Evolutionary conservation across 2,888 invertebrate species (phyloP).

Genomic region (Anthoptus insignis): DNA sequence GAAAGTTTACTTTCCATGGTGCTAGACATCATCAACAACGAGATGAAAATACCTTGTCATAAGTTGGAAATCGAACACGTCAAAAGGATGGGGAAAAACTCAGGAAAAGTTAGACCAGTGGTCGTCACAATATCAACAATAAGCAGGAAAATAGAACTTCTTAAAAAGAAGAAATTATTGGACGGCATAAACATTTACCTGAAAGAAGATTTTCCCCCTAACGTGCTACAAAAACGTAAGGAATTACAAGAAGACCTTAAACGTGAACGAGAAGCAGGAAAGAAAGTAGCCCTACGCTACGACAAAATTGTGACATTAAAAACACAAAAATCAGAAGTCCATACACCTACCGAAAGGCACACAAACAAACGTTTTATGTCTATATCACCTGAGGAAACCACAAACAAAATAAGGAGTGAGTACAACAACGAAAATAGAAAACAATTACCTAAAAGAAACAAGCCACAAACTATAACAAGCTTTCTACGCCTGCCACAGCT

Average conservation of each 20-base stretch:
- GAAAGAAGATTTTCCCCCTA: slow-evolving; percentile 47
- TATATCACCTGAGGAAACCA: slow-evolving; percentile 20
- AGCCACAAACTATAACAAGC: slow-evolving; percentile 35
- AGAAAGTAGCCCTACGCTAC: slow-evolving; percentile 43
- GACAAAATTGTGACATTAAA: slow-evolving; percentile 45
- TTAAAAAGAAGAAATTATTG: slow-evolving; percentile 44
- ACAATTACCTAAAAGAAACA: slow-evolving; percentile 32
- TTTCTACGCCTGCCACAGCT: slow-evolving; percentile 38
- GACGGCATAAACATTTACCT: slow-evolving; percentile 40
- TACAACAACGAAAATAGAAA: slow-evolving; percentile 5
- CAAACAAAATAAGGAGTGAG: neutral
- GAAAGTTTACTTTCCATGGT: slow-evolving; percentile 29
- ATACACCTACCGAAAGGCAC: neutral
- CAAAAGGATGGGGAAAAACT: slow-evolving; percentile 34
- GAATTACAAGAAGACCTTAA: slow-evolving; percentile 45
- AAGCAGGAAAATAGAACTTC: slow-evolving; percentile 46
- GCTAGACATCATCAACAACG: slow-evolving; percentile 34
- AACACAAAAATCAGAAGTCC: too few relatives aligned
- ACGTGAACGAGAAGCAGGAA: slow-evolving; percentile 40
- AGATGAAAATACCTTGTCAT: slow-evolving; percentile 37
- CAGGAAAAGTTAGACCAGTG: slow-evolving; percentile 40
- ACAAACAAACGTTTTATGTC: neutral
- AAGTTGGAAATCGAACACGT: slow-evolving; percentile 43
- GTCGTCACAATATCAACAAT: slow-evolving; percentile 40
- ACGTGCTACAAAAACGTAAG: slow-evolving; percentile 48